Evolutionary conservation across 2,797 vertebrate species (phyloP), one percentile per base, ranked within the genome.

Genomic region (Eupleurogrammus muticus): DNA sequence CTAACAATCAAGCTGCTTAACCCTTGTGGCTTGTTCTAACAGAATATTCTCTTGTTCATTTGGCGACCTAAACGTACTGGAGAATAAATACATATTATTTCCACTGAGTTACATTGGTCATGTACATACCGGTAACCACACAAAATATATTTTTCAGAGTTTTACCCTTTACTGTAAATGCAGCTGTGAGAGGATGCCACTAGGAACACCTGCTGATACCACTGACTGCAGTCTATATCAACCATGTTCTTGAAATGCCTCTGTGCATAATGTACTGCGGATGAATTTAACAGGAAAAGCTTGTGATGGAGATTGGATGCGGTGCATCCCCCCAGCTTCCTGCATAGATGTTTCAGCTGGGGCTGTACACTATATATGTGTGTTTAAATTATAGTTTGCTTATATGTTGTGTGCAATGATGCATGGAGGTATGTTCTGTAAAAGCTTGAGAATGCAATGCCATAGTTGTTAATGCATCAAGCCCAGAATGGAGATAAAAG

Each of bases 401-500:
- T 40, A 54, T 44, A 35, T 52, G 55, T n/a, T 50, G 23, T 28
- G 56, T 73, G 58, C 32, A 58, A 19, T 32, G 64, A 51, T 63
- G 68, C 55, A 59, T 75, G 68, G 1, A 20, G 32, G 16, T 44
- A 16, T 52, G 49, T 5, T 10, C 4, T 17, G 42, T 60, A 55
- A 55, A 79, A 36, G 32, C 57, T 17, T 21, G 44, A 50, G 54
- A 51, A 75, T 23, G 46, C 10, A 20, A 35, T 58, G 40, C 51
- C 54, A 9, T 19, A 5, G 54, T 58, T 23, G 49, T 64, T 54
- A 46, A 44, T 20, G 46, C 52, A 21, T 35, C 40, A 17, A 58
- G 48, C 62, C 8, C 58, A 61, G 75, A 59, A 55, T 63, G 76
- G 55, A 63, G 61, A 74, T 81, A 49, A 77, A 85, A 35, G 24